Evolutionary conservation across 2,113 vertebrate genomes (phyloP).

Genomic region (Trichechus manatus): DNA sequence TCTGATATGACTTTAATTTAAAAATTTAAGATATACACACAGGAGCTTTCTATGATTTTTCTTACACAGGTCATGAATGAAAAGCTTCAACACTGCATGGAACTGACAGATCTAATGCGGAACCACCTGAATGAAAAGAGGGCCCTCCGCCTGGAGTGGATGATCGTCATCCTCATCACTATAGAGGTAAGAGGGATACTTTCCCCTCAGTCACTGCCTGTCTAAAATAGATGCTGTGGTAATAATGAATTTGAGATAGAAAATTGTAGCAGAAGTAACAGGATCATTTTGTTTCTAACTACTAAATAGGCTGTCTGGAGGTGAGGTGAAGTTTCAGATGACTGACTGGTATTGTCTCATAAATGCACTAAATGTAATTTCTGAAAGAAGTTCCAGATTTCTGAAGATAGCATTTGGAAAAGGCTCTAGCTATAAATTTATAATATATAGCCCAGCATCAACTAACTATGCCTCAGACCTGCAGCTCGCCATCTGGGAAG

Average conservation of each 20-base stretch:
- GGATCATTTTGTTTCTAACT: not conserved
- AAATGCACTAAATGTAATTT: not conserved
- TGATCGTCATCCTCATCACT: conserved; percentile 98
- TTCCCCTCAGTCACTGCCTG: too few relatives aligned
- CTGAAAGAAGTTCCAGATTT: not conserved
- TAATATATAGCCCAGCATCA: not conserved
- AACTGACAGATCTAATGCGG: conserved; percentile 97
- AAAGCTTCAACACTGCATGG: conserved; percentile 97
- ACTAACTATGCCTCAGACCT: not conserved
- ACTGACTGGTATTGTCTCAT: not conserved
- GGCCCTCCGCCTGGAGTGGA: conserved; percentile 96
- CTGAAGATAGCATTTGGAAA: not conserved
- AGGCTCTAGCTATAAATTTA: not conserved
- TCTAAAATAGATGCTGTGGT: too few relatives aligned
- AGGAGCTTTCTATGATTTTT: not conserved
- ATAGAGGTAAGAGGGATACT: conserved; percentile 91
- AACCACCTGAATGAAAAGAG: conserved; percentile 97
- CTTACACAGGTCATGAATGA: conserved; percentile 95
- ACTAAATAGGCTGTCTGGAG: not conserved
- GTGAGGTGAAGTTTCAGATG: not conserved
- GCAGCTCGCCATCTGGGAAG: not conserved
- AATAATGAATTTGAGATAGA: not conserved
- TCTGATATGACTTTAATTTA: not conserved
- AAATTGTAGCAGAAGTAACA: not conserved
- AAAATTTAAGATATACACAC: not conserved